These are phyloP conservation scores for Microdon myrmicae DNA, from an alignment of 2,888 invertebrate species.

Conservation along the genomic window DNA sequence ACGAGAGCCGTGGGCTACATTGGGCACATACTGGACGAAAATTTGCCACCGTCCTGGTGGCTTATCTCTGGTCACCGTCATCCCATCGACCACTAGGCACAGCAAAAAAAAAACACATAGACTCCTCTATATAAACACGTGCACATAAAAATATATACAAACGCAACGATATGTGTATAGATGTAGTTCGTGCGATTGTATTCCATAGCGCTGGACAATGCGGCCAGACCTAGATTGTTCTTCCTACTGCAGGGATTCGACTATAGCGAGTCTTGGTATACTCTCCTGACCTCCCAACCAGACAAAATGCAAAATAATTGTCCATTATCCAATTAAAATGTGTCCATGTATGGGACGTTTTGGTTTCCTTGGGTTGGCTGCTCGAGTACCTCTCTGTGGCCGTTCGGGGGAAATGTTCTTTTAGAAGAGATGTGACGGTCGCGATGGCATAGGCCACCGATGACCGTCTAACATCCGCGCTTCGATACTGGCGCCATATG, in stretches of 20 bases:
- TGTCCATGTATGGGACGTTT: conserved; percentile 52
- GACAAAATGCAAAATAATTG: conserved; percentile 56
- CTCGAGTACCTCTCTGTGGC: conserved; percentile 37
- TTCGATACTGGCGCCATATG: conserved; percentile 43
- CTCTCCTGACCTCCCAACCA: conserved; percentile 42
- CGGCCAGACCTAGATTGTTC: conserved; percentile 33
- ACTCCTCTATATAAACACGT: too few species aligned
- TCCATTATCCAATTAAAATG: conserved; percentile 58
- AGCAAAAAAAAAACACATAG: conserved; percentile 2
- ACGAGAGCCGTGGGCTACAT: conserved; percentile 44
- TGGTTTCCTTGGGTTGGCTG: conserved; percentile 40
- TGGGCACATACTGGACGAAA: conserved; percentile 39
- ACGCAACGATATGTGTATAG: conserved; percentile 8
- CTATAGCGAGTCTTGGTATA: conserved; percentile 12
- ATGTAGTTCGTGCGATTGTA: conserved; percentile 4
- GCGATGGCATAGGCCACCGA: conserved; percentile 48
- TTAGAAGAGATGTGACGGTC: conserved; percentile 38
- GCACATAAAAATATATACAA: conserved; percentile 14
- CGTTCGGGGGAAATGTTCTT: conserved; percentile 49
- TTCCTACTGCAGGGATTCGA: conserved; percentile 10
- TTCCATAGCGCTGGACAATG: conserved; percentile 25
- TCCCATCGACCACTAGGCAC: too few species aligned
- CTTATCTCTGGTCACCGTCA: too few species aligned
- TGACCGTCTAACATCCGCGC: conserved; percentile 24
- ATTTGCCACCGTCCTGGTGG: conserved; percentile 48